A percentile compares a stretch with the other conserved stretches of the same genome.
Conservation (phyloP, 2,113 vertebrate genomes). For the Sturnira hondurensis region DNA sequence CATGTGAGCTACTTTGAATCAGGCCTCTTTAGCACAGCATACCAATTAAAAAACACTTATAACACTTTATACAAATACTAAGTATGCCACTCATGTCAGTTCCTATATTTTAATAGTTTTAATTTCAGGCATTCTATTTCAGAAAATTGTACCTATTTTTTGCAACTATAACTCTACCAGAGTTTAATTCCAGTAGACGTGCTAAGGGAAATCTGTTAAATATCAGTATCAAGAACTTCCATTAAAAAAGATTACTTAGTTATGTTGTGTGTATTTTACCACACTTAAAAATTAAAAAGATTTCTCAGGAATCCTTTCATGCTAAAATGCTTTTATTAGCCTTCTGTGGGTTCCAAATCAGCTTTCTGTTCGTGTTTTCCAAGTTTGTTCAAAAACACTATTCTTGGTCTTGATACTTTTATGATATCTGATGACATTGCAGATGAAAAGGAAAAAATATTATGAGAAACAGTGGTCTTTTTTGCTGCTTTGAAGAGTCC, state of each 20-base stretch:
- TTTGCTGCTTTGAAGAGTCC: constrained; percentile 53
- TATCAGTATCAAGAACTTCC: background rate
- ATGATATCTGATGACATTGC: constrained; percentile 63
- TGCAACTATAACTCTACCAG: background rate
- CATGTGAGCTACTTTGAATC: background rate
- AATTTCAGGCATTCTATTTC: background rate
- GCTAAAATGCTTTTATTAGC: constrained; percentile 11
- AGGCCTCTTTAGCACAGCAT: background rate
- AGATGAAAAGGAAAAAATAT: constrained; percentile 60
- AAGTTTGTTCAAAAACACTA: constrained; percentile 48
- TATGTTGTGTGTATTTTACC: background rate
- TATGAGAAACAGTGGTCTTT: constrained; percentile 39
- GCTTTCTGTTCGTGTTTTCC: background rate
- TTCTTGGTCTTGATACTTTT: constrained; percentile 75
- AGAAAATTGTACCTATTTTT: constrained; percentile 20
- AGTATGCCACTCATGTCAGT: background rate
- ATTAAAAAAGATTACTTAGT: background rate
- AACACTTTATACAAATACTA: background rate
- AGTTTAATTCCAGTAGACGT: background rate
- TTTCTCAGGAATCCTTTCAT: constrained; percentile 1
- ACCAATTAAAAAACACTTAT: background rate
- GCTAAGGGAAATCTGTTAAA: background rate
- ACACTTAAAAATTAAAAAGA: background rate
- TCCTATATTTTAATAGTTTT: background rate
- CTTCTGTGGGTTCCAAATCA: constrained; percentile 21